Percentiles rank a stretch among this genome's conserved stretches.
phyloP scores from a whole-genome alignment of 2,888 invertebrate species.

The Lycia hirtaria region DNA sequence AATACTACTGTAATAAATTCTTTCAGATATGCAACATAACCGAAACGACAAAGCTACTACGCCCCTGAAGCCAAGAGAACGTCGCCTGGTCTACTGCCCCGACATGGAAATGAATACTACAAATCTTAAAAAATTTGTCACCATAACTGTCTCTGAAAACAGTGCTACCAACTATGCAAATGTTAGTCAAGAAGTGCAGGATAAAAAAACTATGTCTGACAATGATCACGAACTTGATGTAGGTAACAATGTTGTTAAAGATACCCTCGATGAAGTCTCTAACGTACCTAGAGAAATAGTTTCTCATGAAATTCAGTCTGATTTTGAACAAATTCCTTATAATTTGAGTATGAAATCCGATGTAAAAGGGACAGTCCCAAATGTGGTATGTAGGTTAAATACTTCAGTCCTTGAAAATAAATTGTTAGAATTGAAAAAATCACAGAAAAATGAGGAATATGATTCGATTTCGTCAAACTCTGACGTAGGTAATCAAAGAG shows the following conservation, averaged over 20 bases:
- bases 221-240: not conserved
- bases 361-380: not conserved
- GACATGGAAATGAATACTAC: slow-evolving; percentile 16
- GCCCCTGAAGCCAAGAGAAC: not conserved
- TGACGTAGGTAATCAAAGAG: slow-evolving; percentile 8
- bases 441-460: not conserved
- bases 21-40: not conserved
- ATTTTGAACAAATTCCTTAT: not conserved
- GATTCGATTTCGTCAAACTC: slow-evolving; percentile 18
- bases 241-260: not conserved
- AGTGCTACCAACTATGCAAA: not conserved
- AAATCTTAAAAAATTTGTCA: slow-evolving; percentile 2
- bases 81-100: slow-evolving; percentile 9
- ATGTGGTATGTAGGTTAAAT: not conserved
- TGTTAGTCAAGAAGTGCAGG: not conserved
- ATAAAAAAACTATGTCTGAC: not conserved
- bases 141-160: slow-evolving; percentile 6
- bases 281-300: no score
- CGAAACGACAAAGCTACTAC: not conserved
- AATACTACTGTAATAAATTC: not conserved
- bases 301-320: no score
- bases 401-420: slow-evolving; percentile 7
- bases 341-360: not conserved
- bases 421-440: slow-evolving; percentile 1
- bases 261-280: not conserved